phyloP scores from a whole-genome alignment of 2,113 vertebrate species.

The Hirundichthys speculiger region DNA sequence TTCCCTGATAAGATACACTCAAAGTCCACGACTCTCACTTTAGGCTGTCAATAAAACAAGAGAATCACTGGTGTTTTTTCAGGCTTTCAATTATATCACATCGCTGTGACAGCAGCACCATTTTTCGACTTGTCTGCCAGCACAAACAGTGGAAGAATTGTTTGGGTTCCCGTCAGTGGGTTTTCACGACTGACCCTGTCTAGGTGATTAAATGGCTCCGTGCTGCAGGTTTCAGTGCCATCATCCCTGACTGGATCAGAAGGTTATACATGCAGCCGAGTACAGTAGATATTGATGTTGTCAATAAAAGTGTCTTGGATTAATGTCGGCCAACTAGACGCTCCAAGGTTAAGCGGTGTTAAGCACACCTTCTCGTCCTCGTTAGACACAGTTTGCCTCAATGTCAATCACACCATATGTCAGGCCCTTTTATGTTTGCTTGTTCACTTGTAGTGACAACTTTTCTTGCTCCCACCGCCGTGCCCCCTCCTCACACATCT shows the following conservation, averaged over 20 bases:
- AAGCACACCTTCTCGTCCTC: slow-evolving; percentile 74
- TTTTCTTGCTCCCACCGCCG: slow-evolving; percentile 56
- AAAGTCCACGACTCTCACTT: slow-evolving; percentile 42
- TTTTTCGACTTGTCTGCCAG: slow-evolving; percentile 59
- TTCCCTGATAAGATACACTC: slow-evolving; percentile 67
- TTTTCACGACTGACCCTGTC: slow-evolving; percentile 67
- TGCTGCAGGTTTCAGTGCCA: slow-evolving; percentile 48
- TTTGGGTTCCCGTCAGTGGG: slow-evolving; percentile 73
- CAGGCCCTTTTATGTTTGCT: slow-evolving; percentile 86
- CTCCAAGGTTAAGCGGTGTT: slow-evolving; percentile 82
- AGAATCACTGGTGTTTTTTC: slow-evolving; percentile 56
- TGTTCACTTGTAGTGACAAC: slow-evolving; percentile 77
- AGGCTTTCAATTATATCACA: slow-evolving; percentile 59
- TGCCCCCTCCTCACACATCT: slow-evolving; percentile 30
- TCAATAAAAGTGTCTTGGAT: slow-evolving; percentile 74
- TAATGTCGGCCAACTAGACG: slow-evolving; percentile 77
- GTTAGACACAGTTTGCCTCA: slow-evolving; percentile 73
- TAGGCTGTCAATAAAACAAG: slow-evolving; percentile 59
- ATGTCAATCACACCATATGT: slow-evolving; percentile 83
- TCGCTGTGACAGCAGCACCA: slow-evolving; percentile 33
- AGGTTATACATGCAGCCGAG: slow-evolving; percentile 58
- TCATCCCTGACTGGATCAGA: slow-evolving; percentile 60
- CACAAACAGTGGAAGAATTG: slow-evolving; percentile 55
- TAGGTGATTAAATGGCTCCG: slow-evolving; percentile 59
- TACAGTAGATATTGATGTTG: slow-evolving; percentile 75